A percentile compares a stretch with the other conserved stretches of the same genome.
Conservation (phyloP, 1,140 invertebrate genomes). For the Maniola jurtina region DNA sequence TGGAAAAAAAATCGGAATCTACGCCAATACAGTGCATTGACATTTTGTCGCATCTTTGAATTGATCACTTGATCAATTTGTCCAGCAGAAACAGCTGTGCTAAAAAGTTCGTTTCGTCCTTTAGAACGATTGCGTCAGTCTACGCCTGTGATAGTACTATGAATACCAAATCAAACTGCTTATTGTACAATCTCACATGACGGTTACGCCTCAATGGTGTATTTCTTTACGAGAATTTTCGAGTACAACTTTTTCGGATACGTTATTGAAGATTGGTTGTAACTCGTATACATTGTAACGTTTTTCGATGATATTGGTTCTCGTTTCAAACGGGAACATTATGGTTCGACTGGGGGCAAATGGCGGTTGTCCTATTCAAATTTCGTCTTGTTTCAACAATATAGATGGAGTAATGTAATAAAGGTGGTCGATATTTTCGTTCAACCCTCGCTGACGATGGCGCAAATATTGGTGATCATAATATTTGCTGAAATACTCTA, state of each 20-base stretch:
- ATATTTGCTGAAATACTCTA: constrained; percentile 67
- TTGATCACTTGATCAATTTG: no score
- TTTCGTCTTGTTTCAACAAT: constrained; percentile 14
- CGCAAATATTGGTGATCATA: constrained; percentile 74
- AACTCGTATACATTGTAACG: constrained; percentile 38
- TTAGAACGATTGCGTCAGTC: no score
- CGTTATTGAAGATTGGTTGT: constrained; percentile 43
- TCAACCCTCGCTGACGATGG: constrained; percentile 52
- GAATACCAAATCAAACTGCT: background rate
- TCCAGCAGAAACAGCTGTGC: no score
- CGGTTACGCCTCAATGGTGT: constrained; percentile 45
- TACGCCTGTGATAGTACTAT: background rate
- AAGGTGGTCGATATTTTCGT: constrained; percentile 56
- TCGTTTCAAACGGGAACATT: constrained; percentile 39
- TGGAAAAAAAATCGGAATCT: no score
- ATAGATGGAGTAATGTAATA: constrained; percentile 49
- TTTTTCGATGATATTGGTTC: constrained; percentile 39
- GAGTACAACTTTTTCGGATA: constrained; percentile 47
- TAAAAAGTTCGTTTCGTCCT: no score
- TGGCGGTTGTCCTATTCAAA: constrained; percentile 54
- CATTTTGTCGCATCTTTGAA: no score
- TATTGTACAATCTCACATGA: constrained; percentile 31
- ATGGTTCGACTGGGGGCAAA: constrained; percentile 30
- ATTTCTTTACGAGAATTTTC: constrained; percentile 49
- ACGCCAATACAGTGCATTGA: no score